A percentile compares a stretch with the other conserved stretches of the same genome.
Evolutionary conservation across 1,140 invertebrate species (phyloP).

Genomic region (Ostrea edulis): DNA sequence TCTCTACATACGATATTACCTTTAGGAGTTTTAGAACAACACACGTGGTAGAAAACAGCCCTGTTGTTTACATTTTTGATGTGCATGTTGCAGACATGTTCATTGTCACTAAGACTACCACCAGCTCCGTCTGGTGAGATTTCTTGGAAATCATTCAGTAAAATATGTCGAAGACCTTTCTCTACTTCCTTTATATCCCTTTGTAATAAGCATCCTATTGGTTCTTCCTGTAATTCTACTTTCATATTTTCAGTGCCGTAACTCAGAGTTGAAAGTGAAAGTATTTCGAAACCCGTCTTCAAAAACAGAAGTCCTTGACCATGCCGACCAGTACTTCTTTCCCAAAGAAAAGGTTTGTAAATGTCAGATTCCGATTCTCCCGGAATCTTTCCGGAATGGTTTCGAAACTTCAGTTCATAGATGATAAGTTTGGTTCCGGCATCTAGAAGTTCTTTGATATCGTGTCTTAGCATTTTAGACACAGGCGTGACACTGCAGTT

Average conservation of each 20-base stretch:
- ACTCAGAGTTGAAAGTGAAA: not conserved
- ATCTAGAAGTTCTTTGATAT: not conserved
- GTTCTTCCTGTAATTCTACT: not conserved
- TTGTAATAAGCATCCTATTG: not conserved
- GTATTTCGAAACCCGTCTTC: not conserved
- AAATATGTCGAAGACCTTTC: not conserved
- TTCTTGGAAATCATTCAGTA: not conserved
- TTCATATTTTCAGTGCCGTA: not conserved
- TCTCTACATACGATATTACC: constrained; percentile 56
- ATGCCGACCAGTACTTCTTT: not conserved
- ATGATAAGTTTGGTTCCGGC: not conserved
- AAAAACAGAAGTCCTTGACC: not conserved
- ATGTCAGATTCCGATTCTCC: not conserved
- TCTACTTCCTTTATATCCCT: not conserved
- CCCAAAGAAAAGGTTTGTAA: not conserved
- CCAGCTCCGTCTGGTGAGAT: not conserved
- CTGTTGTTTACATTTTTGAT: constrained; percentile 35
- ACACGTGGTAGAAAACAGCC: constrained; percentile 63
- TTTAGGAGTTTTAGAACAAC: constrained; percentile 55
- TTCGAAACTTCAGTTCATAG: not conserved
- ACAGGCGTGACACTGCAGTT: not conserved
- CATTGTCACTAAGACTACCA: not conserved
- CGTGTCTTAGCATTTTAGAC: not conserved
- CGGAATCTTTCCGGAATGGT: not conserved
- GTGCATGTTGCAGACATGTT: constrained; percentile 23